Base-by-base conservation (phyloP, 1,140 invertebrate species). In the Aleiodes sp. region DNA sequence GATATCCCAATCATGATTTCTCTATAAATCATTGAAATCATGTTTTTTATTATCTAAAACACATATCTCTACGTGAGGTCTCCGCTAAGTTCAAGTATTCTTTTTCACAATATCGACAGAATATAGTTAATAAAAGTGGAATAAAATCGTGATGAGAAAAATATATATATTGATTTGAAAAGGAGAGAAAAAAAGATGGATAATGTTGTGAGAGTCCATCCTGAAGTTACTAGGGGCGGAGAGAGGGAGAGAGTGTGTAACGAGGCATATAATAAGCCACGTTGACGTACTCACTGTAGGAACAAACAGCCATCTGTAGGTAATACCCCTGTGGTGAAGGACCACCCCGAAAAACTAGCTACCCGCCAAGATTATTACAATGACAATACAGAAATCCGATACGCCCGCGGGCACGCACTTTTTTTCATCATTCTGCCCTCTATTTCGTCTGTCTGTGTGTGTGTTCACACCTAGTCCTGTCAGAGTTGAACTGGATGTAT, bases 221-320 rank as follows among this genome's bases (percentile, higher is more conserved):
- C 4, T 43, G 39, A 16, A 43, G 46, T 52, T 9, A 52, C 26
- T 9, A 9, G 16, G 21, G 21, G 16, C 57, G 78, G 80, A 80
- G 79, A 82, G 0, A 33, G 66, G 76, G 70, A 57, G 70, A 70
- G 77, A 63, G 69, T 75, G 71, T 69, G 82, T 83, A 85, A 86
- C 83, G 78, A 84, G 82, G 75, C 82, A 77, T 84, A 84, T 86
- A 86, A 86, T 86, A 83, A 84, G 76, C 80, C 75, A 73, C 68
- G 75, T 77, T 82, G 81, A 83, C 80, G 75, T 81, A 72, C 56
- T 21, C 46, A 21, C 46, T 26, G 6, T 21, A 52, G 75, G 82
- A 83, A 85, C 82, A 84, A 85, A 84, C 83, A 84, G 79, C 84
- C 84, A 86, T 86, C 84, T 86, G 84, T 85, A 82, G 78, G 79